Evolutionary conservation across 2,797 vertebrate genomes (phyloP), one percentile per base, ranked within the genome.

Genomic region (Florisuga fusca): DNA sequence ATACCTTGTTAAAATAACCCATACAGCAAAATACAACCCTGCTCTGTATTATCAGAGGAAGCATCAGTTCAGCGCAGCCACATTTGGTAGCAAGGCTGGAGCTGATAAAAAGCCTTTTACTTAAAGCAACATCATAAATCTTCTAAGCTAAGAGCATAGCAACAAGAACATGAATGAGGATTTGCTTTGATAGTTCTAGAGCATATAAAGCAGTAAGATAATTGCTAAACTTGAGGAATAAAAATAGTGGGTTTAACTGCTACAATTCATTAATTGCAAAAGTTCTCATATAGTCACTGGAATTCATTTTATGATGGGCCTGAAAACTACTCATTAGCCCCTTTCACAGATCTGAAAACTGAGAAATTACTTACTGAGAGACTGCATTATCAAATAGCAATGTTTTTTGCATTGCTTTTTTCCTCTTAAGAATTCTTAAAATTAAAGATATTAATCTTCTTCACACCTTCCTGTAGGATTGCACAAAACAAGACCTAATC

Each of bases 261-360:
- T 12, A 29, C 1, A 0, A 80, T 62, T 80, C 15, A 29, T 2
- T 2, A 86, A 48, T 15, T 73, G 17, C 26, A 17, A 6, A 26
- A 69, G 51, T 80, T 3, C 15, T 64, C n/a, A 27, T 2, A 8
- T 27, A 74, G 1, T 43, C 12, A 26, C 36, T 27, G 55, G 1
- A 95, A 41, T 48, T 48, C 2, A 53, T 78, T 83, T 89, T 66
- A 55, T 8, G 33, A 68, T 2, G 19, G 11, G 18, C 25, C 26
- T 78, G 38, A 55, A 22, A 87, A 58, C 15, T 53, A 73, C 12
- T 10, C 27, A 69, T 53, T 58, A 87, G 9, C 7, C 25, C 14
- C 16, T 53, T 78, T 75, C 51, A 76, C 9, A 53, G 11, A 66
- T 55, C 4, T 43, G 29, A 91, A 85, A 74, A 85, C 5, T 6